These are phyloP conservation scores for Arenaria interpres DNA, from an alignment of 2,113 vertebrate genomes.

Conservation along the genomic window DNA sequence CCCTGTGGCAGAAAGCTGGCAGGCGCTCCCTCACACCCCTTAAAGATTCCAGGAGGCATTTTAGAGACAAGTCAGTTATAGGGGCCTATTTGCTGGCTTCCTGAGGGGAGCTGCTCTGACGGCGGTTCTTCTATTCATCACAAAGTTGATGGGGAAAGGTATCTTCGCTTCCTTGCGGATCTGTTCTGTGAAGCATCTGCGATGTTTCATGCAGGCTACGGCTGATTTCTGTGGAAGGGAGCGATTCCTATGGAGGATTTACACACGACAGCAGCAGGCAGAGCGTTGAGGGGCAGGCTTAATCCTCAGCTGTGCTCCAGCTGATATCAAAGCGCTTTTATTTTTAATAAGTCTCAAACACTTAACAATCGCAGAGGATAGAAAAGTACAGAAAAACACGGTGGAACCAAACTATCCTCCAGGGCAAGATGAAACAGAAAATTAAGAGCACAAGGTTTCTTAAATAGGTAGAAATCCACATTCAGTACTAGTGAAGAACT, in stretches of 20 bases:
- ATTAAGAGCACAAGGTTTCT: not conserved
- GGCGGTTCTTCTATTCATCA: not conserved
- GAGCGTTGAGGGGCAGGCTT: constrained; percentile 21
- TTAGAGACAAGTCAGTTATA: not conserved
- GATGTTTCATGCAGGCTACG: not conserved
- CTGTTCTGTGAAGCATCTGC: constrained; percentile 28
- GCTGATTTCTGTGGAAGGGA: constrained; percentile 33
- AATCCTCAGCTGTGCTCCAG: constrained; percentile 64
- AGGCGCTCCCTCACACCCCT: not conserved
- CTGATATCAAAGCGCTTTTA: constrained; percentile 57
- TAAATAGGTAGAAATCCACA: not conserved
- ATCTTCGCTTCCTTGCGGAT: not conserved
- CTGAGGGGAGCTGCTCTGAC: not conserved
- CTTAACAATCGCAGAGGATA: constrained; percentile 19
- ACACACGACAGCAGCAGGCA: constrained; percentile 39
- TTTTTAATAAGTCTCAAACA: constrained; percentile 51
- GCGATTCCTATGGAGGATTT: constrained; percentile 22
- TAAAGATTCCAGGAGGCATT: not conserved
- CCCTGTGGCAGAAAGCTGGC: not conserved
- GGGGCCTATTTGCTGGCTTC: not conserved
- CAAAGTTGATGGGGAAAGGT: not conserved
- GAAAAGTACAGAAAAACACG: constrained; percentile 20
- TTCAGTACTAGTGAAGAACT: not conserved
- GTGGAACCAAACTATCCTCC: not conserved
- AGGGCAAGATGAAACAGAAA: constrained; percentile 22